Conservation (phyloP, 1,140 invertebrate species). For the Dendrolimus punctatus region DNA sequence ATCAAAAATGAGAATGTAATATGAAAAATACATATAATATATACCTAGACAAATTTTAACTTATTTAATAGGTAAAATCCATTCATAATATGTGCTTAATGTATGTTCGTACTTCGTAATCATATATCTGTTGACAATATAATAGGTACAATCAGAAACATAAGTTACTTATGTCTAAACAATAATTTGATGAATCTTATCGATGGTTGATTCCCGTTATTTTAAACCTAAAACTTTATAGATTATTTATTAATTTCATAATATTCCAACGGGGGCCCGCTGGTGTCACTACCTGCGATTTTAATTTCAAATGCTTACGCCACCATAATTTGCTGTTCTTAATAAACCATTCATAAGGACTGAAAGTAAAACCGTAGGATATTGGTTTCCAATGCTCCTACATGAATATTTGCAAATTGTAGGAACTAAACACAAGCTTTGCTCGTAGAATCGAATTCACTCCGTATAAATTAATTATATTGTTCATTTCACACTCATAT, state of each 20-base stretch:
- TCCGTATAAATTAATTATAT: conserved; percentile 30
- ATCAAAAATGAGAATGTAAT: no score
- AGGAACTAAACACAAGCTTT: conserved; percentile 69
- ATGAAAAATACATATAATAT: no score
- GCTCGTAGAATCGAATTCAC: conserved; percentile 42
- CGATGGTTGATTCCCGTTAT: conserved; percentile 20
- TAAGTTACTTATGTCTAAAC: conserved; percentile 18
- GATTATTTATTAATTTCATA: no score
- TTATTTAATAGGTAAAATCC: no score
- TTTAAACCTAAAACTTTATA: background rate
- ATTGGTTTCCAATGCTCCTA: conserved; percentile 13
- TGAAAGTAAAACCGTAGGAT: conserved; percentile 11
- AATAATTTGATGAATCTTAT: conserved; percentile 15
- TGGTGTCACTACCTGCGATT: no score
- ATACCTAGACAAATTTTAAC: no score
- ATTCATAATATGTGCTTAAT: no score
- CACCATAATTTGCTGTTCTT: background rate
- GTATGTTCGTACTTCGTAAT: no score
- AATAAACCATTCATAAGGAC: conserved; percentile 1
- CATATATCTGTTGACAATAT: conserved; percentile 18
- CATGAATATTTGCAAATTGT: conserved; percentile 40
- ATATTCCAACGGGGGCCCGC: no score
- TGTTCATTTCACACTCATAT: conserved; percentile 33
- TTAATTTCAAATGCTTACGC: background rate
- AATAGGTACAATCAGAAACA: conserved; percentile 15